Evolutionary conservation across 92 coral and sea anemone species (phyloP).

Genomic region (Virgularia gustaviana): DNA sequence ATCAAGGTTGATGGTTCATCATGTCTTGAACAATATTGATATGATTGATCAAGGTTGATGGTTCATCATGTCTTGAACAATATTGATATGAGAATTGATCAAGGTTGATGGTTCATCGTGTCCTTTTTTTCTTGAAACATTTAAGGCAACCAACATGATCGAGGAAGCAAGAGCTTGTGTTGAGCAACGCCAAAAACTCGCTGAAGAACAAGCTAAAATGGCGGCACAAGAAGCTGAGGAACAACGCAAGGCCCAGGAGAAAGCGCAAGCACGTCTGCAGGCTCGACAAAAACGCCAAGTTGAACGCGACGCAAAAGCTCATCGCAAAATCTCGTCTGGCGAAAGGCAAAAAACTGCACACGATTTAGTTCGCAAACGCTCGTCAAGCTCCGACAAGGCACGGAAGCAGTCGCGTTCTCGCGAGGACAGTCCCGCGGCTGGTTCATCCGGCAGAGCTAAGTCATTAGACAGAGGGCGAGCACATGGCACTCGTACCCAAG

Average conservation of each 20-base stretch:
- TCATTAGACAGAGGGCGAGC: neutral
- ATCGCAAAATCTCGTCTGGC: conserved; percentile 1
- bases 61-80: neutral
- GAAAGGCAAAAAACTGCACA: conserved; percentile 1
- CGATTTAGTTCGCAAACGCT: neutral
- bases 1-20: neutral
- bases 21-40: too few species aligned
- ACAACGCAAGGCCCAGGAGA: conserved; percentile 70
- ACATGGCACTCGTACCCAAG: too few species aligned
- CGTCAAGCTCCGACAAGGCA: neutral
- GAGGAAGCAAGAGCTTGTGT: conserved; percentile 97
- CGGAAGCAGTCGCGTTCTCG: conserved; percentile 23
- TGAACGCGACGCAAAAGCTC: conserved; percentile 20
- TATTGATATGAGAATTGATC: neutral
- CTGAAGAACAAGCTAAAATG: conserved; percentile 77
- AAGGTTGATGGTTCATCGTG: neutral
- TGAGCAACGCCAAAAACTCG: conserved; percentile 76
- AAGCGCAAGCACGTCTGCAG: conserved; percentile 69
- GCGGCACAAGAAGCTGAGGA: conserved; percentile 83
- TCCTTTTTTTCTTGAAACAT: neutral
- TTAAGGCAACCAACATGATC: conserved; percentile 94
- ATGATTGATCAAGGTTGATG: neutral
- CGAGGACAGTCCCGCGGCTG: conserved; percentile 12
- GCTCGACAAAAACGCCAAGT: conserved; percentile 32
- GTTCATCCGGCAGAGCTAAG: conserved; percentile 7